Evolutionary conservation across 1,140 invertebrate genomes (phyloP), one percentile per base, ranked within the genome.

Genomic region (Globodera ellingtonae): DNA sequence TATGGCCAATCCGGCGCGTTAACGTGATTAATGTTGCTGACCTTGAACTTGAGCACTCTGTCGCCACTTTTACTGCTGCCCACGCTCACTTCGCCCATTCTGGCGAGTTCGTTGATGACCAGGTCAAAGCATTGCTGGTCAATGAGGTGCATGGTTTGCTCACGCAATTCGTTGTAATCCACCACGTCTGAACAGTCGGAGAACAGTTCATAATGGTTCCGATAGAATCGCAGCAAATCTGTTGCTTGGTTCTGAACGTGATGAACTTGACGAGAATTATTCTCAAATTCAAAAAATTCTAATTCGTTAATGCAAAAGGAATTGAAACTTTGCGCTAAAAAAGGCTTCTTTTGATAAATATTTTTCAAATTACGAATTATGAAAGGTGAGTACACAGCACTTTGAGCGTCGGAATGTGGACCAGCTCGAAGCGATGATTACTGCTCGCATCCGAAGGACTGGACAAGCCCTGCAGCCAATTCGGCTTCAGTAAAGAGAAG

Each of bases 141-240:
- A 47, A 89, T 78, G 9, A 88, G 70, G 44, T 81, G 8, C 21
- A 52, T 21, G 18, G 83, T 50, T 21, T 78, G 71, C 44, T 82
- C 65, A 44, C 83, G 76, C 48, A 88, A 76, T n/a, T 88, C 87
- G 44, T 86, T 71, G 65, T 87, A 88, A 2, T 75, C 84, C 10
- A 88, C 84, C 8, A 88, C 87, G 75, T 88, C 86, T n/a, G 86
- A 81, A 48, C 82, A 84, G 76, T 89, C 86, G 56, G 78, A 82
- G 21, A 82, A 56, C 47, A 69, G 44, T 72, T 88, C 86, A 47
- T 81, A 84, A 8, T 87, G 50, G 6, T 81, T 72, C 44, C 84
- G 81, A 48, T 88, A 89, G 59, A 84, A 80, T 9, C 79, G 59
- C 0, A 89, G 70, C 59, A 87, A 50, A 18, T 88, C 72, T n/a